Base-by-base conservation (phyloP, 2,888 invertebrate genomes). In the Drosophila setosimentum region DNA sequence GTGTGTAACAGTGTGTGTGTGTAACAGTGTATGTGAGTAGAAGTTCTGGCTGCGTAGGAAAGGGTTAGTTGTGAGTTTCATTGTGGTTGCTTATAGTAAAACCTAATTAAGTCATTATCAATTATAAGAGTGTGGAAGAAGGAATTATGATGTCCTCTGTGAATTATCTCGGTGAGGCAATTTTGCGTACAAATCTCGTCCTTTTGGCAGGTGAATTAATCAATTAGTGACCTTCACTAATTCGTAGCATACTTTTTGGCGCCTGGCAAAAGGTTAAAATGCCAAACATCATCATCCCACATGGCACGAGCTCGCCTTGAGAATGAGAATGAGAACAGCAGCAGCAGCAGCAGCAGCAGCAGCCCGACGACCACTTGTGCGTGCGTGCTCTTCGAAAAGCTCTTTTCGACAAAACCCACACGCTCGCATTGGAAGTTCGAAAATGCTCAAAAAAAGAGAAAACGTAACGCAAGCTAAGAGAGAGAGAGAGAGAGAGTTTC, bases 171-270 rank as follows among this genome's bases (percentile, higher is more conserved):
- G 13, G 32, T 24, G 21, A 1, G 40, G 16, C 45, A 60, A 58
- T 75, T 53, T 67, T 29, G 37, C 10, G 13, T 64, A 21, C 21
- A 18, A 37, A 13, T 7, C 32, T 37, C 16, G 48, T 8, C 57
- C 67, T 68, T 67, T 68, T 58, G 71, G 69, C 78, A 81, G 79
- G 71, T 79, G 59, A 79, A 76, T 88, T 86, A 89, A 89, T 87
- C 89, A 87, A 89, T 87, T 89, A 87, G 85, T 80, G 89, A 83
- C 87, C 87, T 89, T 87, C 85, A 70, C 77, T 73, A 73, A 75
- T 73, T 65, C 64, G 63, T 68, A 76, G 73, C 78, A 83, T 65
- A 78, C 73, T 75, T 76, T 76, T 64, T 76, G 74, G 77, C 65
- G 75, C 65, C 73, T 69, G 75, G 60, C 76, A 78, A 89, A 89